These are phyloP conservation scores for Keiferia lycopersicella DNA, from an alignment of 2,888 invertebrate genomes.

Conservation along the genomic window DNA sequence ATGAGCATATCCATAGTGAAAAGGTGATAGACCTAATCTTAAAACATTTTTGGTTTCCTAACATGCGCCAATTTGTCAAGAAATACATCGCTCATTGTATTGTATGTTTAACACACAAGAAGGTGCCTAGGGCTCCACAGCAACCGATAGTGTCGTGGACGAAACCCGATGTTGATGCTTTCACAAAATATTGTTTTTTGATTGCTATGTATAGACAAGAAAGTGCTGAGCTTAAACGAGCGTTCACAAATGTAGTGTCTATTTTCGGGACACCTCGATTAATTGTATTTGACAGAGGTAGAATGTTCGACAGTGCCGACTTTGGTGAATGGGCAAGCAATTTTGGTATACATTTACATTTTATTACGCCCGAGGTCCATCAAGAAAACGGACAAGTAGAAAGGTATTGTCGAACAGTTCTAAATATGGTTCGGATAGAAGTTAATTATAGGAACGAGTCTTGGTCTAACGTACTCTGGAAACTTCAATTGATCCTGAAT, in stretches of 20 bases:
- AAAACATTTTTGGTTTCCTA: slow-evolving; percentile 23
- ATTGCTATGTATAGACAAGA: slow-evolving; percentile 25
- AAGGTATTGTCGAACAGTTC: slow-evolving; percentile 28
- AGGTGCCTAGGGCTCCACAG: slow-evolving; percentile 11
- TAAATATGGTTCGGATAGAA: slow-evolving; percentile 24
- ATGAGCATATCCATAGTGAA: neutral
- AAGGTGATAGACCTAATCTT: neutral
- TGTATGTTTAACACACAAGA: slow-evolving; percentile 22
- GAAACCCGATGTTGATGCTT: slow-evolving; percentile 21
- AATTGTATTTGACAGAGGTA: slow-evolving; percentile 2
- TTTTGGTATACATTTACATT: slow-evolving; percentile 29
- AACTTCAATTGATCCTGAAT: neutral
- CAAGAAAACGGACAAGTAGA: slow-evolving; percentile 31
- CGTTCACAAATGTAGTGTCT: neutral
- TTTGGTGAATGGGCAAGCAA: slow-evolving; percentile 24
- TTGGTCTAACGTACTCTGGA: neutral
- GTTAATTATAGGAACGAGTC: slow-evolving; percentile 7
- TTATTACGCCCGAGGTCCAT: slow-evolving; percentile 32
- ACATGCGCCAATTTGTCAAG: slow-evolving; percentile 3
- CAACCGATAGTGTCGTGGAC: slow-evolving; percentile 1
- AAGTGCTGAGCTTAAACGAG: slow-evolving; percentile 8
- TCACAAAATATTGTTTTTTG: slow-evolving; percentile 24
- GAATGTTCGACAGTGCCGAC: neutral
- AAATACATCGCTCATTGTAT: slow-evolving; percentile 25
- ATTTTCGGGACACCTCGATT: slow-evolving; percentile 14